These are phyloP conservation scores for Melanocharis versteri DNA, from an alignment of 2,113 vertebrate species.

Conservation along the genomic window DNA sequence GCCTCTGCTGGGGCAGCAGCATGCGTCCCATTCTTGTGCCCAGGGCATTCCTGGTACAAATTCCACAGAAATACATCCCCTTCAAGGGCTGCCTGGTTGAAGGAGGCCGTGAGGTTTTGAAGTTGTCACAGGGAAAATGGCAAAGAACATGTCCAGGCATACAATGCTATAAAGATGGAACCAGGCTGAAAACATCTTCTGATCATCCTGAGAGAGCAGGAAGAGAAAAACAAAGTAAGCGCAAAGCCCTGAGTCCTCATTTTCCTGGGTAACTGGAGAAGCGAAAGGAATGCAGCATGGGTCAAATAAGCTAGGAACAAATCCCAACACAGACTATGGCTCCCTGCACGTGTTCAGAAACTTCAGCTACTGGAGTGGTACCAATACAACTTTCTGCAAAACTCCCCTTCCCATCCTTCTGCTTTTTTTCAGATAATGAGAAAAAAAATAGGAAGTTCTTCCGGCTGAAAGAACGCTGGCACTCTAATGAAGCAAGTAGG, in stretches of 20 bases:
- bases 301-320: neutral
- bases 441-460: neutral
- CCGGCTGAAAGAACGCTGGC: neutral
- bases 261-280: neutral
- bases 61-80: rapidly evolving
- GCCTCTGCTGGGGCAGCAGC: neutral
- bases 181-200: neutral
- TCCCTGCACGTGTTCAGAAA: neutral
- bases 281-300: neutral
- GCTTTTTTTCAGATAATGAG: neutral
- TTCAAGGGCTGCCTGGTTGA: neutral
- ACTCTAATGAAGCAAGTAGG: neutral
- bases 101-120: neutral
- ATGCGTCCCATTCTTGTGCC: rapidly evolving
- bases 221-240: rapidly evolving
- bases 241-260: neutral
- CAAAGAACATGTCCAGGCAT: neutral
- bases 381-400: neutral
- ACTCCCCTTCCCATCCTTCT: neutral
- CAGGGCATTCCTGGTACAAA: neutral
- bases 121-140: neutral
- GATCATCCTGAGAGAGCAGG: neutral
- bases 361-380: neutral
- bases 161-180: neutral
- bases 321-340: rapidly evolving